phyloP scores from a whole-genome alignment of 2,797 vertebrate species.

The Characodon lateralis region DNA sequence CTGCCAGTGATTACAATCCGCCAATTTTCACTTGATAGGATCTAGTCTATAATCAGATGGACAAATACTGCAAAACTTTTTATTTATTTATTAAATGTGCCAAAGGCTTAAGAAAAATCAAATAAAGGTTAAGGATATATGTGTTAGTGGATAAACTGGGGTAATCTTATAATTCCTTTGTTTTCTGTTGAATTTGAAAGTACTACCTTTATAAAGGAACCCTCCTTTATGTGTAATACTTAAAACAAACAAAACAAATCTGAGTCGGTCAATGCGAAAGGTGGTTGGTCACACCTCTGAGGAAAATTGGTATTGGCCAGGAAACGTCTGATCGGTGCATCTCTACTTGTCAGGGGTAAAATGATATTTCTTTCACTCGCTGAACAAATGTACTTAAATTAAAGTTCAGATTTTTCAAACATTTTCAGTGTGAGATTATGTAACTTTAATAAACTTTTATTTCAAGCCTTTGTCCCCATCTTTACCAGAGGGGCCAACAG shows the following conservation, averaged over 20 bases:
- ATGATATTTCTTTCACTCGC: not conserved
- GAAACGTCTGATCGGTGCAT: too few species aligned
- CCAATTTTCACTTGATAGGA: not conserved
- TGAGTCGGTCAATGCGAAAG: not conserved
- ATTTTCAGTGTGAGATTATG: not conserved
- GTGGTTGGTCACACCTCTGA: not conserved
- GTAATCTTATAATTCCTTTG: not conserved
- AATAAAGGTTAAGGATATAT: not conserved
- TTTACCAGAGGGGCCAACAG: not conserved
- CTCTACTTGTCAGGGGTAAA: too few species aligned
- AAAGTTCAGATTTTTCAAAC: not conserved
- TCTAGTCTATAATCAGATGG: not conserved
- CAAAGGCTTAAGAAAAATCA: not conserved
- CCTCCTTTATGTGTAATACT: not conserved
- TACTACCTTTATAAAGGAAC: not conserved
- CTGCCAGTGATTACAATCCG: not conserved
- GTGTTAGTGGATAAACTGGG: not conserved
- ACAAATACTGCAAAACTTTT: too few species aligned
- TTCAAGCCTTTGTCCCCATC: not conserved
- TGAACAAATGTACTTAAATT: not conserved
- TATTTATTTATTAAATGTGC: not conserved
- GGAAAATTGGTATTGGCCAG: too few species aligned
- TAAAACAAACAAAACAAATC: not conserved
- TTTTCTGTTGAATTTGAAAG: not conserved
- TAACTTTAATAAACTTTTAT: not conserved